A percentile compares a stretch with the other conserved stretches of the same genome.
phyloP scores from a whole-genome alignment of 2,797 vertebrate genomes.

The Acanthiza pusilla region DNA sequence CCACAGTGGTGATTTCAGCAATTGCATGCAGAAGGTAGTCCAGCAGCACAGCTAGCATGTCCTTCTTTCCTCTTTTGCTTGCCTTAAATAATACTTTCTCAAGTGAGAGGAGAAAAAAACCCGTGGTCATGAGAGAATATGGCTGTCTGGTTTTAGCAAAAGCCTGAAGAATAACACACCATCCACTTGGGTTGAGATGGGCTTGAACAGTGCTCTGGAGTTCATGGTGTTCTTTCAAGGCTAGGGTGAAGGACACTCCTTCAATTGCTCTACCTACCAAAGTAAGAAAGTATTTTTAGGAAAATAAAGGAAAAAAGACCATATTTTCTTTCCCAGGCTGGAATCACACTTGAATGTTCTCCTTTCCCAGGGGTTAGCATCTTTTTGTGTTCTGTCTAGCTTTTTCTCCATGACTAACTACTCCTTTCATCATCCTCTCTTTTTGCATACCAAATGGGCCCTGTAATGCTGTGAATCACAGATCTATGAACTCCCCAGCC shows the following conservation, averaged over 20 bases:
- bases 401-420: slow-evolving; percentile 47
- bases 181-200: background rate
- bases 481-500: slow-evolving; percentile 38
- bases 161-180: background rate
- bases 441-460: slow-evolving; percentile 43
- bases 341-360: background rate
- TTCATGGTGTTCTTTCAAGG: background rate
- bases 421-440: slow-evolving; percentile 45
- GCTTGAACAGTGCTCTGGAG: background rate
- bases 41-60: background rate
- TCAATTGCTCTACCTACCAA: background rate
- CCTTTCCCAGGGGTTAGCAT: slow-evolving; percentile 6
- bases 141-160: background rate
- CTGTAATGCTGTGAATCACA: slow-evolving; percentile 50
- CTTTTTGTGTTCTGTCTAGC: background rate
- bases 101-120: background rate
- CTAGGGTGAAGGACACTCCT: background rate
- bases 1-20: background rate
- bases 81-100: background rate
- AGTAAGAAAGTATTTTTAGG: background rate
- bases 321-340: background rate
- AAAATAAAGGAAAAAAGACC: background rate
- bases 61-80: background rate
- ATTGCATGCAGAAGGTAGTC: background rate
- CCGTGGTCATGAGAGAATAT: background rate